These are phyloP conservation scores for Andrena praecox DNA, from an alignment of 2,888 invertebrate species.

Conservation along the genomic window DNA sequence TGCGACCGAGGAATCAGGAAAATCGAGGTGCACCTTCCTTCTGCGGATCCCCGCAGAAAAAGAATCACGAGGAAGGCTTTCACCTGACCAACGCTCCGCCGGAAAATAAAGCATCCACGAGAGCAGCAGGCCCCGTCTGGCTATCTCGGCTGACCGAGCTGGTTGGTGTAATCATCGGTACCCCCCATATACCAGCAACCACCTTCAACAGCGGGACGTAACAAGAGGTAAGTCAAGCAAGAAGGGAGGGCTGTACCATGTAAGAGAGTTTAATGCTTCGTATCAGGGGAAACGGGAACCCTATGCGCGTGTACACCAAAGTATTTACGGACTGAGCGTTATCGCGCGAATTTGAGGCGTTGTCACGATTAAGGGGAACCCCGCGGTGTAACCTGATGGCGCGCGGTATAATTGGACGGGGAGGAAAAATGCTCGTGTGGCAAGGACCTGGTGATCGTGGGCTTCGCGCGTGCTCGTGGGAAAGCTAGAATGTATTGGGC, in stretches of 20 bases:
- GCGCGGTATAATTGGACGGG: constrained; percentile 2
- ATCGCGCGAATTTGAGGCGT: constrained; percentile 59
- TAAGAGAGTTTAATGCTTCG: constrained; percentile 63
- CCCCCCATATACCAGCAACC: constrained; percentile 48
- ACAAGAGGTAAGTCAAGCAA: constrained; percentile 43
- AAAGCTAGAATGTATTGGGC: too few relatives aligned
- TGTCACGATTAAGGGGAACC: constrained; percentile 47
- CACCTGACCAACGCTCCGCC: constrained; percentile 26
- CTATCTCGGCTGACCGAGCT: constrained; percentile 47
- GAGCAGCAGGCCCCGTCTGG: constrained; percentile 4
- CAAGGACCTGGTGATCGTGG: background rate
- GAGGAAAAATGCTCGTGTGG: background rate
- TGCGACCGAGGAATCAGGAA: constrained; percentile 34
- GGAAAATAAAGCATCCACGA: constrained; percentile 53
- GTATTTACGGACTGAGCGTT: constrained; percentile 46
- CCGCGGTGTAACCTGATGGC: constrained; percentile 4
- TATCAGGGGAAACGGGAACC: constrained; percentile 54
- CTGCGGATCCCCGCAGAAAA: background rate
- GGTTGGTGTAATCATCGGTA: constrained; percentile 60
- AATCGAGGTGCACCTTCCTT: constrained; percentile 20
- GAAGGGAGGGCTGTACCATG: constrained; percentile 28
- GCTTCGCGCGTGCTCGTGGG: background rate
- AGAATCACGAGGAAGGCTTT: constrained; percentile 37
- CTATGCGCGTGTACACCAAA: constrained; percentile 29
- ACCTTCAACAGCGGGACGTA: constrained; percentile 50